These are phyloP conservation scores for Cataglyphis cursor DNA, from an alignment of 2,888 invertebrate genomes.

Conservation along the genomic window DNA sequence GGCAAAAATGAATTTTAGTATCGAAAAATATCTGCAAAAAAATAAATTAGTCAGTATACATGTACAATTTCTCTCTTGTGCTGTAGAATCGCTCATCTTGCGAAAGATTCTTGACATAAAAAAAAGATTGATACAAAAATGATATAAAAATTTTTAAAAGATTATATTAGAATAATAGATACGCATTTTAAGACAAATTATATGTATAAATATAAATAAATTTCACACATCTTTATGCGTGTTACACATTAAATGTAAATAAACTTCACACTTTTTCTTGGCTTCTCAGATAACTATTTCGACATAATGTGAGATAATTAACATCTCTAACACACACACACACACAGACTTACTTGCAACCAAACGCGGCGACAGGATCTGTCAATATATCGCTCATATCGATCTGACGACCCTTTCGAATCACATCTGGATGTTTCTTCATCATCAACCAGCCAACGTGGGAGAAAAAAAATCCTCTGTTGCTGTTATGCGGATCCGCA, in stretches of 20 bases:
- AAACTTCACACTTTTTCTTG: background rate
- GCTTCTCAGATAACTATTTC: background rate
- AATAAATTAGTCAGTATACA: too few species aligned
- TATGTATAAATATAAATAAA: background rate
- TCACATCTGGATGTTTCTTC: constrained; percentile 95
- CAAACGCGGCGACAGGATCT: constrained; percentile 93
- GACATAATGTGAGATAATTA: background rate
- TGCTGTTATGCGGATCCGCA: constrained; percentile 94
- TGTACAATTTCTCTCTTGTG: too few species aligned
- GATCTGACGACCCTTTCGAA: constrained; percentile 91
- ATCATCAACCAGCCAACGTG: constrained; percentile 97
- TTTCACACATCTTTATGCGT: background rate
- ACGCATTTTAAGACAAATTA: constrained; percentile 80
- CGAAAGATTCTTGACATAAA: too few species aligned
- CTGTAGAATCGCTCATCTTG: too few species aligned
- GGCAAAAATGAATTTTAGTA: constrained; percentile 6
- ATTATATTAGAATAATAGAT: too few species aligned
- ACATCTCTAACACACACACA: background rate
- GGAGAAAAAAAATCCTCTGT: constrained; percentile 95
- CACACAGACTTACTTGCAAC: constrained; percentile 89
- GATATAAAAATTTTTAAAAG: too few species aligned
- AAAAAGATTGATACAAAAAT: too few species aligned
- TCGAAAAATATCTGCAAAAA: too few species aligned
- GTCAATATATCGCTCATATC: constrained; percentile 93
- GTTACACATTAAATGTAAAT: background rate